phyloP scores from a whole-genome alignment of 2,797 vertebrate species.

The Luscinia megarhynchos region DNA sequence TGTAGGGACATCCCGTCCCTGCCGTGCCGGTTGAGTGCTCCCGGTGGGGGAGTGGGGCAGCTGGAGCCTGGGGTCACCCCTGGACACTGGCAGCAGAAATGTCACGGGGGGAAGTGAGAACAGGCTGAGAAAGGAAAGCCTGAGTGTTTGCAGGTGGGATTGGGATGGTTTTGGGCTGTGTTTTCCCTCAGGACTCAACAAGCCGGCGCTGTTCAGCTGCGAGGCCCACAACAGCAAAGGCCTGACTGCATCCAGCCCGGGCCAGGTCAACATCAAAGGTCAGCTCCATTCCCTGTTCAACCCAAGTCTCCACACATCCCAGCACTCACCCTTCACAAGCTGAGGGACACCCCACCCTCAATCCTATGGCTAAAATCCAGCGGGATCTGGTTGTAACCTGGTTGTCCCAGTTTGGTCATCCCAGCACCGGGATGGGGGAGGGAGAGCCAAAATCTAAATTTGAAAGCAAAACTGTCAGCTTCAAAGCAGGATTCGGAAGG shows the following conservation, averaged over 20 bases:
- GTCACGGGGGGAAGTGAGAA: neutral
- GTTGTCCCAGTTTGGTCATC: neutral
- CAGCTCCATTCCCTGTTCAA: neutral
- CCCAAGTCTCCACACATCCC: neutral
- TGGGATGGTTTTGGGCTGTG: neutral
- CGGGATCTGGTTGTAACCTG: neutral
- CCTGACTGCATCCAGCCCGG: constrained; percentile 85
- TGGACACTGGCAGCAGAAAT: rapidly evolving
- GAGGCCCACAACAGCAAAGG: constrained; percentile 91
- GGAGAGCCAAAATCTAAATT: neutral
- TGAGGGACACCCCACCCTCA: neutral
- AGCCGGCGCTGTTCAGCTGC: constrained; percentile 87
- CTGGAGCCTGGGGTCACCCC: neutral
- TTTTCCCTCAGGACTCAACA: constrained; percentile 81
- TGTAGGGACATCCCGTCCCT: rapidly evolving
- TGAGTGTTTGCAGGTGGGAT: neutral
- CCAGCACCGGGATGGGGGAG: neutral
- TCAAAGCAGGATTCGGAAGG: constrained; percentile 26
- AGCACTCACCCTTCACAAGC: neutral
- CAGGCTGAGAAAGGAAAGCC: neutral
- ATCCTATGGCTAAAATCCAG: neutral
- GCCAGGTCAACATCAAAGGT: constrained; percentile 93
- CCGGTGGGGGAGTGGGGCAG: rapidly evolving
- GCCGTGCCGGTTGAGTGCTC: rapidly evolving
- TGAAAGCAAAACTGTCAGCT: constrained; percentile 26